Evolutionary conservation across 1,140 invertebrate genomes (phyloP).

Genomic region (Galendromus occidentalis): DNA sequence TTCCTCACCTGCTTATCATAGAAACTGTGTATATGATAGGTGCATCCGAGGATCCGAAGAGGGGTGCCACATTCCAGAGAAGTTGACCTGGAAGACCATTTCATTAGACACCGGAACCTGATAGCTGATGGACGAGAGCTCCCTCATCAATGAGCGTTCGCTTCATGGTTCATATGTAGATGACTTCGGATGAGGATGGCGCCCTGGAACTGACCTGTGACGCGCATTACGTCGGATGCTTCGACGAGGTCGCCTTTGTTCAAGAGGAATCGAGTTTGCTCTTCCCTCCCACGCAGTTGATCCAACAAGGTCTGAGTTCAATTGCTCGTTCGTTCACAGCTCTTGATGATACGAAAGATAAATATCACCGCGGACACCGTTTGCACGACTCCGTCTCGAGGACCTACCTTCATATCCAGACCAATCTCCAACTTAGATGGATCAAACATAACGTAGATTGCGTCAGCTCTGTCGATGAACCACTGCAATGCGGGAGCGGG

Average conservation of each 20-base stretch:
- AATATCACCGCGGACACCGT: background rate
- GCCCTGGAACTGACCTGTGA: constrained; percentile 54
- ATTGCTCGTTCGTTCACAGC: background rate
- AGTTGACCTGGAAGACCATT: constrained; percentile 28
- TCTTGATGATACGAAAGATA: background rate
- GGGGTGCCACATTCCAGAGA: constrained; percentile 84
- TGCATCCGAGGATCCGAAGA: constrained; percentile 80
- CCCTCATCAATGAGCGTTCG: background rate
- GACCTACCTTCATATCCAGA: constrained; percentile 54
- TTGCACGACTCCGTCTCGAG: background rate
- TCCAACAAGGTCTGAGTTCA: constrained; percentile 49
- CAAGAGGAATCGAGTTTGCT: constrained; percentile 61
- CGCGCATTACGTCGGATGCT: constrained; percentile 72
- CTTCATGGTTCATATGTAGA: no score
- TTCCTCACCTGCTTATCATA: constrained; percentile 56
- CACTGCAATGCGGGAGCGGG: constrained; percentile 31
- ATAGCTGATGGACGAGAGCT: background rate
- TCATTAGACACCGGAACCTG: background rate
- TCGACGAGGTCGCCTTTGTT: constrained; percentile 87
- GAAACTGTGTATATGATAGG: constrained; percentile 75
- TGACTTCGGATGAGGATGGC: no score
- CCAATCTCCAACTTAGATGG: constrained; percentile 83
- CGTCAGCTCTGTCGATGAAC: constrained; percentile 84
- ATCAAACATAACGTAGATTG: constrained; percentile 85
- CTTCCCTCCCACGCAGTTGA: constrained; percentile 74